Evolutionary conservation across 2,113 vertebrate species (phyloP).

Genomic region (Phalacrocorax pelagicus): DNA sequence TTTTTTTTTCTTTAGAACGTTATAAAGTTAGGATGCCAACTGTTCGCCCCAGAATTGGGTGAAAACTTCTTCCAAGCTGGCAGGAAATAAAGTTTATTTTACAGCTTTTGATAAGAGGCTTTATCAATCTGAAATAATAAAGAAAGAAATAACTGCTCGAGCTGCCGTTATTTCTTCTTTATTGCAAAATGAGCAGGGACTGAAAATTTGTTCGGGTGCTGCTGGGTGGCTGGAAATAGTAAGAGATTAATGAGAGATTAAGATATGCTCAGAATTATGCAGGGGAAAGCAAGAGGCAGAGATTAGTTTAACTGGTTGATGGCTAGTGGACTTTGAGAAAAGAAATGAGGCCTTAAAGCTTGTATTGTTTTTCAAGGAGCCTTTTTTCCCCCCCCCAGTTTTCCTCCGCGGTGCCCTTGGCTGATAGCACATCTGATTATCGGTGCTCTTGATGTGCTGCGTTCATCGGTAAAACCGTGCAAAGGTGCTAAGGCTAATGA

Average conservation of each 20-base stretch:
- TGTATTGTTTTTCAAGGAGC: neutral
- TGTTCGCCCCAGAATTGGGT: neutral
- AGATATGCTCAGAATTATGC: neutral
- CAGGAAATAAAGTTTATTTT: neutral
- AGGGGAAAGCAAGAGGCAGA: neutral
- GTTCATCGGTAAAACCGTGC: rapidly evolving
- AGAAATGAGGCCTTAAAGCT: neutral
- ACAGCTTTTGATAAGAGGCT: rapidly evolving
- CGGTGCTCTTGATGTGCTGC: neutral
- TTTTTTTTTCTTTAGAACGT: neutral
- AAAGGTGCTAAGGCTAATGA: neutral
- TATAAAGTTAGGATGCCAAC: rapidly evolving
- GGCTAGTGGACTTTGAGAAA: neutral
- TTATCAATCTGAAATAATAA: neutral
- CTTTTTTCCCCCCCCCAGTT: neutral
- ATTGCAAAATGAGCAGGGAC: neutral
- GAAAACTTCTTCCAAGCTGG: rapidly evolving
- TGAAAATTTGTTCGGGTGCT: neutral
- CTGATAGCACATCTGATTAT: neutral
- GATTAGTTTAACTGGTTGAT: neutral
- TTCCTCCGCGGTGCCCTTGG: neutral
- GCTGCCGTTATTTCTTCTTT: neutral
- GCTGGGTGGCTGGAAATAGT: neutral
- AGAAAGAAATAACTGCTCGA: neutral
- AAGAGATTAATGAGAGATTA: neutral